A percentile compares a stretch with the other conserved stretches of the same genome.
These are phyloP conservation scores for Sorex fumeus DNA, from an alignment of 2,113 vertebrate genomes.

Conservation along the genomic window DNA sequence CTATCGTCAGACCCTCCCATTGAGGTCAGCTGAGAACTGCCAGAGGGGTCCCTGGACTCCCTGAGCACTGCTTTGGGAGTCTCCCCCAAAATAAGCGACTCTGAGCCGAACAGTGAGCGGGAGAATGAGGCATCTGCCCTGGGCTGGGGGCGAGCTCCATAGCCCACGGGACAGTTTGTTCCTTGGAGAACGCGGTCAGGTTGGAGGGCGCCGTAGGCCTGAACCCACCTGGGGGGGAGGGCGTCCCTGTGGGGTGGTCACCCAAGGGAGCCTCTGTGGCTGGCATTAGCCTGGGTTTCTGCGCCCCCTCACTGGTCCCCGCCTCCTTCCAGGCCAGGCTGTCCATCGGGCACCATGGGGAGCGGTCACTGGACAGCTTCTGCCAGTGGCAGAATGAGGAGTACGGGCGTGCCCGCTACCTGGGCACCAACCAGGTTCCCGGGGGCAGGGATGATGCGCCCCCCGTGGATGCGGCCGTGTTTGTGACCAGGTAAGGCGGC, in stretches of 20 bases:
- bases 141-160: no score
- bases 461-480: conserved; percentile 95
- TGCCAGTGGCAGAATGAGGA: conserved; percentile 98
- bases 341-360: conserved; percentile 96
- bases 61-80: no score
- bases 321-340: conserved; percentile 90
- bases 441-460: conserved; percentile 93
- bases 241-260: no score
- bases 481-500: conserved; percentile 95
- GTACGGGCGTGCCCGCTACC: conserved; percentile 92
- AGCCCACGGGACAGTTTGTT: background rate
- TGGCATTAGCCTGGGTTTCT: background rate
- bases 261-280: background rate
- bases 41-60: no score
- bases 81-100: no score
- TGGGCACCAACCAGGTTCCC: conserved; percentile 95
- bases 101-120: background rate
- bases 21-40: no score
- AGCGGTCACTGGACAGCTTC: conserved; percentile 97
- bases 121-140: background rate
- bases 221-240: fast-evolving
- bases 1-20: no score
- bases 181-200: background rate
- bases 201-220: no score
- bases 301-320: conserved; percentile 4